Percentiles rank a stretch among this genome's conserved stretches.
These are phyloP conservation scores for Calliopum simillimum DNA, from an alignment of 2,888 invertebrate genomes.

Conservation along the genomic window DNA sequence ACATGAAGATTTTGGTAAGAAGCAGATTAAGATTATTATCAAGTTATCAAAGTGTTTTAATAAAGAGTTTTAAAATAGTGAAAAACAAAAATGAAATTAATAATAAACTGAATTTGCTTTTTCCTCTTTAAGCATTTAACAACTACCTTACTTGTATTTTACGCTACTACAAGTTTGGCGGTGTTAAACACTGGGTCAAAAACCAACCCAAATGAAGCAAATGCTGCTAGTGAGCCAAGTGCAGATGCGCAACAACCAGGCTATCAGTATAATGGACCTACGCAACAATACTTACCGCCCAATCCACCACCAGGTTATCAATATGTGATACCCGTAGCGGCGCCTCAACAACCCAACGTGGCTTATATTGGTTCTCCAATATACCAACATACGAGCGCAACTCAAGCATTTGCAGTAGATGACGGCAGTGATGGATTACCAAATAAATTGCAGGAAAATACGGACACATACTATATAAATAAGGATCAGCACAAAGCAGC, in stretches of 20 bases:
- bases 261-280: background rate
- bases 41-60: background rate
- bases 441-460: too few species aligned
- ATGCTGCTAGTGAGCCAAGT: background rate
- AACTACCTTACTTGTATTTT: background rate
- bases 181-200: constrained; percentile 14
- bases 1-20: constrained; percentile 10
- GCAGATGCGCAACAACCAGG: background rate
- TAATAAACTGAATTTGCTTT: background rate
- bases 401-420: background rate
- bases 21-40: background rate
- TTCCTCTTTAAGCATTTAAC: constrained; percentile 11
- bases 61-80: too few species aligned
- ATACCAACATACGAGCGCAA: background rate
- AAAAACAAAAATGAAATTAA: too few species aligned
- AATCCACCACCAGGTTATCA: background rate
- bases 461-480: background rate
- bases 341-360: background rate
- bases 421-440: background rate
- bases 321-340: background rate
- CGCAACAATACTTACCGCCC: background rate
- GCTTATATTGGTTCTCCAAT: background rate
- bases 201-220: constrained; percentile 1
- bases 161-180: constrained; percentile 14
- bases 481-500: background rate